These are phyloP conservation scores for Toxotes jaculatrix DNA, from an alignment of 2,113 vertebrate genomes.

Conservation along the genomic window DNA sequence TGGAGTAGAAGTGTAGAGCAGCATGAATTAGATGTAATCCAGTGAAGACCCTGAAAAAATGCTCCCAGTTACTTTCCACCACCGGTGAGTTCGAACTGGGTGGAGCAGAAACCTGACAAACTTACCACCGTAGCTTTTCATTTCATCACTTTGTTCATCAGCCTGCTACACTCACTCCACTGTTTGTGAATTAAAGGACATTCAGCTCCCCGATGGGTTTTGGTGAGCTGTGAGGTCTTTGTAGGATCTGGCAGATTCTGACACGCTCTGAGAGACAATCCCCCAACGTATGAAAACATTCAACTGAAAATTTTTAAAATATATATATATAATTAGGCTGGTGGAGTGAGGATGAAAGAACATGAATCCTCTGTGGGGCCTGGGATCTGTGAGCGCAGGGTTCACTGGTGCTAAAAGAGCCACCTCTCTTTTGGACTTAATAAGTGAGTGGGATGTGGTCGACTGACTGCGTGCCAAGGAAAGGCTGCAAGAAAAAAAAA, in stretches of 20 bases:
- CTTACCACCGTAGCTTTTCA: neutral
- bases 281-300: conserved; percentile 31
- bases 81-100: neutral
- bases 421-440: conserved; percentile 34
- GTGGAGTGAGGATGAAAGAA: conserved; percentile 58
- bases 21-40: neutral
- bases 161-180: neutral
- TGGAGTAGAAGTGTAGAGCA: neutral
- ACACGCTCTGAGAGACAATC: conserved; percentile 7
- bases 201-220: conserved; percentile 1
- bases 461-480: conserved; percentile 27
- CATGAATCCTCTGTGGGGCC: neutral
- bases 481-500: neutral
- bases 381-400: conserved; percentile 22
- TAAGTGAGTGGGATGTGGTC: conserved; percentile 29
- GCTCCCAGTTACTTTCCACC: no score
- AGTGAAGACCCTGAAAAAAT: no score
- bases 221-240: conserved; percentile 45
- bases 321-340: conserved; percentile 47
- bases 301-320: neutral
- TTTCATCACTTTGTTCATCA: neutral
- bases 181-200: conserved; percentile 40
- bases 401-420: conserved; percentile 48
- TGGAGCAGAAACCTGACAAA: neutral
- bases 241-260: conserved; percentile 39